phyloP scores from a whole-genome alignment of 2,797 vertebrate genomes.

The Atherinosoma microstoma region DNA sequence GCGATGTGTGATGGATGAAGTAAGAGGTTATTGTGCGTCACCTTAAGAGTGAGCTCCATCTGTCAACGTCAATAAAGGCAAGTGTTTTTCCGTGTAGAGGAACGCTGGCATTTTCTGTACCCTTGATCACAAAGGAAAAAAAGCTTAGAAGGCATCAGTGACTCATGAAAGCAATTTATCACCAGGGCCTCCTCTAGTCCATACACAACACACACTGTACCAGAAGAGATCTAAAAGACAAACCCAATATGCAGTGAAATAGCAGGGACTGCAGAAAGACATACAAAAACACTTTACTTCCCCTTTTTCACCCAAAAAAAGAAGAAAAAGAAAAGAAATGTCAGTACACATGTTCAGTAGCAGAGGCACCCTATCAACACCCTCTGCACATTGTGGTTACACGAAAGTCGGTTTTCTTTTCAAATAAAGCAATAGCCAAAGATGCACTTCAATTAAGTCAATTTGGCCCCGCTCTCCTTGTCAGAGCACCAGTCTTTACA shows the following conservation, averaged over 20 bases:
- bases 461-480: slow-evolving; percentile 20
- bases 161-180: slow-evolving; percentile 66
- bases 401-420: not conserved
- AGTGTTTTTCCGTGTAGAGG: slow-evolving; percentile 23
- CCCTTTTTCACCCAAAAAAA: too few relatives aligned
- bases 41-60: slow-evolving; percentile 54
- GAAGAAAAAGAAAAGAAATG: slow-evolving; percentile 1
- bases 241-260: slow-evolving; percentile 5
- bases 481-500: slow-evolving; percentile 27
- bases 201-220: slow-evolving; percentile 13
- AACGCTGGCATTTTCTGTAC: slow-evolving; percentile 61
- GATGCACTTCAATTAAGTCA: slow-evolving; percentile 21
- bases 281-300: slow-evolving; percentile 5
- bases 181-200: slow-evolving; percentile 15
- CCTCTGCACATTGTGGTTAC: not conserved
- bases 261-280: slow-evolving; percentile 11
- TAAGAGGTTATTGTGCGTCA: slow-evolving; percentile 27
- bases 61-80: slow-evolving; percentile 53
- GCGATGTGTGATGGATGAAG: slow-evolving; percentile 2
- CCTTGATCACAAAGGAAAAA: slow-evolving; percentile 59
- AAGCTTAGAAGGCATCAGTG: slow-evolving; percentile 60
- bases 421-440: too few relatives aligned
- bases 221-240: slow-evolving; percentile 20
- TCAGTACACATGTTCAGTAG: not conserved
- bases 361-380: too few relatives aligned